These are phyloP conservation scores for Bagarius yarrelli DNA, from an alignment of 2,113 vertebrate species.

Conservation along the genomic window DNA sequence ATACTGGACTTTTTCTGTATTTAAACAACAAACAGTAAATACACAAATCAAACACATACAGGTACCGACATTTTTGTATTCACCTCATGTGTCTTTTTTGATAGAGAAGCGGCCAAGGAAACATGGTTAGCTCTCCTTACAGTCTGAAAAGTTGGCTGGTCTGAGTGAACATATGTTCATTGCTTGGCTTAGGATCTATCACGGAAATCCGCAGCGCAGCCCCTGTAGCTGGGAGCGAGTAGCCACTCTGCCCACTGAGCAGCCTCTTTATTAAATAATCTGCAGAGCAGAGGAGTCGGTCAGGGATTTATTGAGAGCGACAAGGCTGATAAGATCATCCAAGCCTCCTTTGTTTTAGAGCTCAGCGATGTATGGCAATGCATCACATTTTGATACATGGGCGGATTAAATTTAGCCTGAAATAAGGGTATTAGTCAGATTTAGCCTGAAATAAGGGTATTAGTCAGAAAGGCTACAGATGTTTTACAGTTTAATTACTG, in stretches of 20 bases:
- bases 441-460: not conserved
- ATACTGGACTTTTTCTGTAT: not conserved
- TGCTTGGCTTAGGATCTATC: conserved; percentile 47
- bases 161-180: conserved; percentile 51
- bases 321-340: conserved; percentile 46
- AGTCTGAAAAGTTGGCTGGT: conserved; percentile 41
- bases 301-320: conserved; percentile 42
- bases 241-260: conserved; percentile 30
- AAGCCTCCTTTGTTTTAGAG: conserved; percentile 26
- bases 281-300: conserved; percentile 24
- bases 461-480: not conserved
- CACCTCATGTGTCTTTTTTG: not conserved
- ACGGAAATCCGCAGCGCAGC: conserved; percentile 19
- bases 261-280: conserved; percentile 51
- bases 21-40: too few relatives aligned
- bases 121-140: not conserved
- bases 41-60: not conserved
- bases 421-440: not conserved
- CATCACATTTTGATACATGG: not conserved
- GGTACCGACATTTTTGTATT: not conserved
- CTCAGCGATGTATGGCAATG: not conserved
- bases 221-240: conserved; percentile 16
- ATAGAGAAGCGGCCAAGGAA: conserved; percentile 22
- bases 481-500: not conserved
- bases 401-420: not conserved